Base-by-base conservation (phyloP, 2,797 vertebrate genomes). In the Spondyliosoma cantharus region DNA sequence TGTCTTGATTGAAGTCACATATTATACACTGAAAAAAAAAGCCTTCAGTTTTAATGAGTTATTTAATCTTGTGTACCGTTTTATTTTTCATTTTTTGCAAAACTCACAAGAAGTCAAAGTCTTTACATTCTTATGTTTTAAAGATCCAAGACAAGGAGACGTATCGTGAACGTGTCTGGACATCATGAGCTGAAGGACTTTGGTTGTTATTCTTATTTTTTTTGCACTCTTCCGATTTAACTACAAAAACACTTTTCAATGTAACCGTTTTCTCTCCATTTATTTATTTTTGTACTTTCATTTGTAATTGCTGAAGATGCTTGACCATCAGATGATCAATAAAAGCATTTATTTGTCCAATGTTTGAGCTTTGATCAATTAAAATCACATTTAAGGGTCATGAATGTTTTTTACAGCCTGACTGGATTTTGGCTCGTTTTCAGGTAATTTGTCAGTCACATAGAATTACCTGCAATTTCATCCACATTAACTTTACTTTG, bases 251-350 rank as follows among this genome's bases (percentile, higher is more conserved):
- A 60, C 53, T 5, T 46, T 48, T 27, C 27, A 0, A 15, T 49
- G 2, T 43, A 24, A 60, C 15, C 1, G n/a, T 59, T 76, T 60
- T 71, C 7, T 42, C 8, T 58, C 27, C 71, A 61, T 76, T 80
- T 76, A 85, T 87, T 89, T 75, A 68, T 59, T 78, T 81, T 70
- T 77, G 5, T 81, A 76, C 24, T 58, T 57, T 58, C 0, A 70
- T 72, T 71, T 78, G 37, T 45, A 60, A 22, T 59, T 71, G 0
- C n/a, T 42, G n/a, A 57, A 59, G 13, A 45, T 76, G 22, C 74
- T 37, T 11, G 5, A 52, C 13, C 25, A 22, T 68, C 43, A 32
- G 2, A 58, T 54, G 32, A 11, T 73, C 24, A 80, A 71, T 82
- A 63, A 84, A 85, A 42, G 0, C 12, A 60, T 29, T 29, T n/a